These are phyloP conservation scores for Polypedilum vanderplanki DNA, from an alignment of 1,140 invertebrate species.

Conservation along the genomic window DNA sequence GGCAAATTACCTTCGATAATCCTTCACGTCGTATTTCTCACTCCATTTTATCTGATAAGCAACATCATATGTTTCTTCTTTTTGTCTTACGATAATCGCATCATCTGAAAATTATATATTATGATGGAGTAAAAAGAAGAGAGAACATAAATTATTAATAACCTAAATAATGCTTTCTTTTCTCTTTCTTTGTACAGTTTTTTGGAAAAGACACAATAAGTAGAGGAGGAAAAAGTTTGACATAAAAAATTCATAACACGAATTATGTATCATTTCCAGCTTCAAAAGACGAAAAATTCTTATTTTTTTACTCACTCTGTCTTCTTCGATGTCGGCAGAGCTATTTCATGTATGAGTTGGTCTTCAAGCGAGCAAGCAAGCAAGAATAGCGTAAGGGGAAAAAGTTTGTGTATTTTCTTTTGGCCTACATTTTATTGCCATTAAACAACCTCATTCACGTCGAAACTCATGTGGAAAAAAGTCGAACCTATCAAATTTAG, in stretches of 20 bases:
- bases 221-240: not conserved
- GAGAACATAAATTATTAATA: constrained; percentile 26
- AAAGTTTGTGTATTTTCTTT: not conserved
- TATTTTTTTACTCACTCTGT: too few relatives aligned
- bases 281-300: not conserved
- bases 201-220: not conserved
- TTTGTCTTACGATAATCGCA: not conserved
- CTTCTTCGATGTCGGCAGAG: not conserved
- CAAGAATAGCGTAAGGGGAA: not conserved
- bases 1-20: not conserved
- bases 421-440: not conserved
- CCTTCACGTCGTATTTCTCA: not conserved
- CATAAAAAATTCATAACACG: constrained; percentile 28
- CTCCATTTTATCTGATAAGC: not conserved
- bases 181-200: too few relatives aligned
- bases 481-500: constrained; percentile 7
- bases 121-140: not conserved
- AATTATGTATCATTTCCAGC: constrained; percentile 27
- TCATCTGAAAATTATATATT: not conserved
- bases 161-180: constrained; percentile 14
- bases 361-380: too few relatives aligned
- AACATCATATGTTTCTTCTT: not conserved
- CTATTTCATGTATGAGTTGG: not conserved
- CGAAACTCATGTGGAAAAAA: not conserved
- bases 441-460: constrained; percentile 3